Evolutionary conservation across 2,797 vertebrate genomes (phyloP).

Genomic region (Acanthiza pusilla): DNA sequence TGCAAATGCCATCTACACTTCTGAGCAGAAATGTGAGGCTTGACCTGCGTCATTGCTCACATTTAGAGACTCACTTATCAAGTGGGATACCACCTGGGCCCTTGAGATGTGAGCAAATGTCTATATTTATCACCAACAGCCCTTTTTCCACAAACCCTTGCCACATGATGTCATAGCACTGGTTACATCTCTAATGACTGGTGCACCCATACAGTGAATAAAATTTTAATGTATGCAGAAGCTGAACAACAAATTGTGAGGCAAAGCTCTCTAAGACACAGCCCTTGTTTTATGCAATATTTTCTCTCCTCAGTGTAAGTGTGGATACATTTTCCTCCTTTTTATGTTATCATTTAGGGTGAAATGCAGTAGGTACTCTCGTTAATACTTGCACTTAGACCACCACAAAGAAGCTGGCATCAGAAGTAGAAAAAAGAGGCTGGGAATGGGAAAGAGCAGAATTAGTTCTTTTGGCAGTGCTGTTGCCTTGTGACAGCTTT

Average conservation of each 20-base stretch:
- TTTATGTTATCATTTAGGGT: background rate
- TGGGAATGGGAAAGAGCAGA: background rate
- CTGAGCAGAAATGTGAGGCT: conserved; percentile 4
- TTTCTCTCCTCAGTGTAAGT: background rate
- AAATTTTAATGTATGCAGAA: background rate
- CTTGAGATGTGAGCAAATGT: conserved; percentile 12
- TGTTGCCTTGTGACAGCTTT: background rate
- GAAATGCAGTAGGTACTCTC: background rate
- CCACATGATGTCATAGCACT: background rate
- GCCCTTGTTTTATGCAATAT: background rate
- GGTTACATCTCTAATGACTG: background rate
- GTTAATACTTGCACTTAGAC: background rate
- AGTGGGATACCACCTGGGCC: background rate
- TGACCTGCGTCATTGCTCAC: background rate
- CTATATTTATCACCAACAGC: conserved; percentile 36
- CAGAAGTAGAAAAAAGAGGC: background rate
- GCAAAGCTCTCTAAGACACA: background rate
- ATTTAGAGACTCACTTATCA: conserved; percentile 29
- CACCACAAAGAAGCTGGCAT: background rate
- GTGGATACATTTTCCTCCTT: background rate
- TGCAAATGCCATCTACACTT: background rate
- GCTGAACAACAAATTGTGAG: background rate
- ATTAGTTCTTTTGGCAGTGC: background rate
- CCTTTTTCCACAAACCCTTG: background rate
- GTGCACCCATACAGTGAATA: background rate